A percentile compares a stretch with the other conserved stretches of the same genome.
Evolutionary conservation across 1,140 invertebrate genomes (phyloP).

Genomic region (Penaeus indicus): DNA sequence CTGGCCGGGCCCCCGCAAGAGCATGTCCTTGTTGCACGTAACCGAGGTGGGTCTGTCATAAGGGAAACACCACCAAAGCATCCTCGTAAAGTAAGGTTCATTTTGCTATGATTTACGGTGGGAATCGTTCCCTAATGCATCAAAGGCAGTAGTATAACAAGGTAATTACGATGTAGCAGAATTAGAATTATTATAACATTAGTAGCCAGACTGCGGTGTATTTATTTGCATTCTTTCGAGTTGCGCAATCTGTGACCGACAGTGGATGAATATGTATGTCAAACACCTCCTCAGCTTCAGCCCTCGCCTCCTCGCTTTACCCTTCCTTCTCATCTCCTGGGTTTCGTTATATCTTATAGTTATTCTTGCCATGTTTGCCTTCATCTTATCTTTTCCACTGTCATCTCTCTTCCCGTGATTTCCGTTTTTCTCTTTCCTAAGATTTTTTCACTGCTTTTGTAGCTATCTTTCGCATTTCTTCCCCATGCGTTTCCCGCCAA

Average conservation of each 20-base stretch:
- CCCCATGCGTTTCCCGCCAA: too few relatives aligned
- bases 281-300: neutral
- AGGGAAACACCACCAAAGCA: conserved; percentile 19
- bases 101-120: conserved; percentile 22
- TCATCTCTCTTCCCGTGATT: too few relatives aligned
- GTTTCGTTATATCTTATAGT: neutral
- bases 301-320: neutral
- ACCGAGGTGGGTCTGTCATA: neutral
- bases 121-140: conserved; percentile 26
- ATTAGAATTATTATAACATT: conserved; percentile 32
- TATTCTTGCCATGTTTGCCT: neutral
- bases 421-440: too few relatives aligned
- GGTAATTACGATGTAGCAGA: conserved; percentile 26
- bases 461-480: too few relatives aligned
- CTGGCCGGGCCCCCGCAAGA: neutral
- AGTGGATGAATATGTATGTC: neutral
- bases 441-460: too few relatives aligned
- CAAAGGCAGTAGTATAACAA: conserved; percentile 9
- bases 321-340: neutral
- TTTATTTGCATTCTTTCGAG: neutral
- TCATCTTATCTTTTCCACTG: neutral
- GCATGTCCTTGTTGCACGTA: conserved; percentile 2
- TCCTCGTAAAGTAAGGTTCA: conserved; percentile 13
- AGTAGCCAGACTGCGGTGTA: conserved; percentile 2
- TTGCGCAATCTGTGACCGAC: too few relatives aligned